Base-by-base conservation (phyloP, 2,113 vertebrate genomes). In the Osmerus eperlanus region DNA sequence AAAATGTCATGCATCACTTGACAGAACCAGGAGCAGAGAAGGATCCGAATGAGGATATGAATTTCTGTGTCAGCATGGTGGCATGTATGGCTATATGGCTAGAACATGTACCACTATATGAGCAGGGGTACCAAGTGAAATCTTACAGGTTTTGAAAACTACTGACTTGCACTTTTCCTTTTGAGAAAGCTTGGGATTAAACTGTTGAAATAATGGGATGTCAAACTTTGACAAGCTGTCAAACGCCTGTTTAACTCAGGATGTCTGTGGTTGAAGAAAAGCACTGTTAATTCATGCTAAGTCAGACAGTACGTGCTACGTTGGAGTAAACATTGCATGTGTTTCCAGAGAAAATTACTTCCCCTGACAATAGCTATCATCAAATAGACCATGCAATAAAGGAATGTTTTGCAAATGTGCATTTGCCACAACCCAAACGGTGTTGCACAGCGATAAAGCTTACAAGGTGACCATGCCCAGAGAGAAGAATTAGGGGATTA, bases 11-110 rank as follows among this genome's bases (percentile, higher is more conserved):
- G 95, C 95, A 91, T 84, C 86, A 92, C 89, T 86, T 85, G 90
- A 91, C 74, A 76, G 91, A 83, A 90, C 86, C 86, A 73, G 89
- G 94, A 93, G 91, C 83, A 81, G 92, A 88, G 89, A 85, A 82
- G 89, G 84, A 61, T 90, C 64, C 73, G 89, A 89, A 93, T 94
- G 93, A 94, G 86, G 86, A 85, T 73, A 89, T 96, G 95, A 97
- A 97, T 97, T 97, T 97, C 96, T 96, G 95, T 96, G 95, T 96
- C 95, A 91, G 94, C 90, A 90, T 92, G 93, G 84, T 83, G 88
- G 91, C 88, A 91, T 68, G 65, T 62, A 83, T 86, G 83, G 76
- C 76, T 89, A 79, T 88, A 79, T 84, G 92, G 81, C 88, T 82
- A 84, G 85, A 85, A 83, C 82, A 81, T 91, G 82, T 64, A 73